Evolutionary conservation across 2,888 invertebrate species (phyloP), one percentile per base, ranked within the genome.

Genomic region (Lasioglossum leucozonium): DNA sequence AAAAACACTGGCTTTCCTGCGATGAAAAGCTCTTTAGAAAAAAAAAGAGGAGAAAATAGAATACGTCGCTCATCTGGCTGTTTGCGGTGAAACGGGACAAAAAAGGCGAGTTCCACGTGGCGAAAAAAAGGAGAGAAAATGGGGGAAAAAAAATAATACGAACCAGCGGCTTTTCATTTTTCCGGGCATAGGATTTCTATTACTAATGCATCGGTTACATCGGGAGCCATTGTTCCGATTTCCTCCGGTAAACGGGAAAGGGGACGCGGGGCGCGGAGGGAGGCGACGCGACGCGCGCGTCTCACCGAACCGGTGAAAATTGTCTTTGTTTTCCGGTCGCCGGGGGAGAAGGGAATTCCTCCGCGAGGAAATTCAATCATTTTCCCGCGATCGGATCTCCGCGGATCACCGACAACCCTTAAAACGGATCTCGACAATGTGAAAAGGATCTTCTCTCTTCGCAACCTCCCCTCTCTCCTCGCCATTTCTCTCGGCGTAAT

Each of bases 341-440:
- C 44, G 26, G 13, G 22, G 37, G 16, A 47, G 34, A 34, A 65
- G 65, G 65, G 10, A 37, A 34, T 65, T 65, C 30, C 65, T 34
- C 65, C 65, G 65, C 55, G 77, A 67, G 67, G 37, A 81, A 81
- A 83, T 81, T 76, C 76, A 83, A 81, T 83, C 83, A 51, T 72
- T 40, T 55, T 42, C 78, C 37, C n/a, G 40, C 34, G 72, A 77
- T 77, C 82, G 69, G 77, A 84, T 77, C 69, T 30, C 74, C 77
- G 47, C 37, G 77, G 76, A 83, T 76, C 72, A n/a, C 65, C 34
- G 76, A 76, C 83, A 34, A 72, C 34, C 47, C 18, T 69, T 69
- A 74, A 82, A 74, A 37, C 82, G 69, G 58, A 82, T 79, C 73
- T 51, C 69, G 16, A 51, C 26, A 42, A 16, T 22, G 72, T 51